Evolutionary conservation across 1,140 invertebrate genomes (phyloP).

Genomic region (Gryllus bimaculatus): DNA sequence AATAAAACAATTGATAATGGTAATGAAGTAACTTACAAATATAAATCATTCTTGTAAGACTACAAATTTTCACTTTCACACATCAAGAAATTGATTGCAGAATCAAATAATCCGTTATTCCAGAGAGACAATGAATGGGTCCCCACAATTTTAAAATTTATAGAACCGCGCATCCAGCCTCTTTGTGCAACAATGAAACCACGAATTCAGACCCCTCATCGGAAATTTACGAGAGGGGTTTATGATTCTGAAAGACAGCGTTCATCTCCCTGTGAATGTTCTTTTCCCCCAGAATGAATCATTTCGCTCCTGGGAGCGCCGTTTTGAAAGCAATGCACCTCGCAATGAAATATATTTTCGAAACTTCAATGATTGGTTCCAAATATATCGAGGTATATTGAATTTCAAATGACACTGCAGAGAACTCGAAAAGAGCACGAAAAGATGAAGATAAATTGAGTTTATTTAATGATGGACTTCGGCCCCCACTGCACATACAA

Average conservation of each 20-base stretch:
- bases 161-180: too few relatives aligned
- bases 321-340: background rate
- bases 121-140: too few relatives aligned
- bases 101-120: too few relatives aligned
- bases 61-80: too few relatives aligned
- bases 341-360: too few relatives aligned
- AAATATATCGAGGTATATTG: background rate
- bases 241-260: background rate
- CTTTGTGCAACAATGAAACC: too few relatives aligned
- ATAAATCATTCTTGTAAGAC: too few relatives aligned
- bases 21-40: too few relatives aligned
- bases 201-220: too few relatives aligned
- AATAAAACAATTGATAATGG: too few relatives aligned
- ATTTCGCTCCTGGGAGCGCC: background rate
- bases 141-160: too few relatives aligned
- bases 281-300: background rate
- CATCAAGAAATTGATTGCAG: too few relatives aligned
- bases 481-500: background rate
- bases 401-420: background rate
- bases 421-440: background rate
- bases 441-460: constrained; percentile 1
- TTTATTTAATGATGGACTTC: background rate
- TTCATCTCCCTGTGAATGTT: background rate
- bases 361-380: background rate
- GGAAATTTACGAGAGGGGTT: background rate